Evolutionary conservation across 2,113 vertebrate genomes (phyloP).

Genomic region (Aramus guarauna): DNA sequence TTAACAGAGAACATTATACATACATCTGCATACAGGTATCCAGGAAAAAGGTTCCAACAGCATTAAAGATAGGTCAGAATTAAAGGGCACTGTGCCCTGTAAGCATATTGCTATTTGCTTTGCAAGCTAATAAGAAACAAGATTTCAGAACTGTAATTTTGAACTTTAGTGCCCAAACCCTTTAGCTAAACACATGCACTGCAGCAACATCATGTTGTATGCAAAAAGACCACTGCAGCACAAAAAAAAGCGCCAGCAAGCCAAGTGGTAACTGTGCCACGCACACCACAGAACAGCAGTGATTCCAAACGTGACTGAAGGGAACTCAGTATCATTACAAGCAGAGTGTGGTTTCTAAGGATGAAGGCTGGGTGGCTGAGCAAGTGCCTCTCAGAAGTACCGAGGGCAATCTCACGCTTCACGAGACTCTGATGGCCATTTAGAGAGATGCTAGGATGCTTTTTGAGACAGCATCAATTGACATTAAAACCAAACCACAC

Average conservation of each 20-base stretch:
- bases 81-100: not conserved
- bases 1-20: not conserved
- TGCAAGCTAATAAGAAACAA: not conserved
- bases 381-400: not conserved
- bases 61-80: not conserved
- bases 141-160: not conserved
- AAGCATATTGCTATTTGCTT: not conserved
- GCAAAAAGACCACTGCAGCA: not conserved
- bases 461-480: not conserved
- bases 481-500: not conserved
- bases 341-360: not conserved
- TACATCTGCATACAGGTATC: not conserved
- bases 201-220: accelerated
- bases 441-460: not conserved
- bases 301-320: not conserved
- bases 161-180: not conserved
- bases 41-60: not conserved
- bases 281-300: not conserved
- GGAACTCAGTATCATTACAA: not conserved
- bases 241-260: accelerated
- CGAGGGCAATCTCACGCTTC: not conserved
- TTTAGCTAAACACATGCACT: not conserved
- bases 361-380: not conserved
- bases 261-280: not conserved
- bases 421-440: not conserved